Evolutionary conservation across 2,888 invertebrate genomes (phyloP), one percentile per base, ranked within the genome.

Genomic region (Leucania comma): DNA sequence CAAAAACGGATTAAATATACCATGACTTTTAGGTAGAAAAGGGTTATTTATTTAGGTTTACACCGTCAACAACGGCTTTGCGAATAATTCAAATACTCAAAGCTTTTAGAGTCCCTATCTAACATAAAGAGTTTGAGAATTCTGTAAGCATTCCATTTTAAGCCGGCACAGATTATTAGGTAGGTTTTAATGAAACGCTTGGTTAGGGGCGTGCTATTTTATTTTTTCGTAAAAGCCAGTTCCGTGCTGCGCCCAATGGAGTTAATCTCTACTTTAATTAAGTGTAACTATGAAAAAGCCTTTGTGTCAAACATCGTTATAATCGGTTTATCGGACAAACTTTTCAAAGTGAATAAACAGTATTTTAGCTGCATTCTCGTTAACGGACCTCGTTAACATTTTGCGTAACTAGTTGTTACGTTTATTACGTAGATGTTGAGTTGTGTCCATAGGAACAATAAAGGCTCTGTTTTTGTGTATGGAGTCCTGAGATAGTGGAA

Each of bases 301-400:
- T 90, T 89, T 88, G 87, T 87, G 68, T 80, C 75, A 81, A 80
- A 75, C 85, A 79, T 75, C 58, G 75, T 81, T 82, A 70, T 89
- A 90, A 91, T 90, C 91, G 89, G 89, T 88, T 92, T 91, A 91
- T 84, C 88, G 84, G 85, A 85, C 86, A 76, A 87, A 88, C 87
- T 87, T 84, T 68, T 75, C 73, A 76, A 81, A 86, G 86, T 82
- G 88, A 86, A 87, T 85, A 85, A 89, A 84, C 85, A 83, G 70
- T 81, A 81, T 81, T 87, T 86, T 75, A 73, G 81, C 74, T 81
- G 75, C 69, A 81, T 75, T 53, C 81, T 78, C 68, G 81, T 78
- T 87, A 86, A 78, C 81, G 72, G 80, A 67, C 56, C 73, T 72
- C 66, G 65, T 77, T 84, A 75, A 75, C 63, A 68, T 71, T 65